A percentile compares a stretch with the other conserved stretches of the same genome.
phyloP scores from a whole-genome alignment of 2,797 vertebrate genomes.

The Lepidocolaptes lacrymiger region DNA sequence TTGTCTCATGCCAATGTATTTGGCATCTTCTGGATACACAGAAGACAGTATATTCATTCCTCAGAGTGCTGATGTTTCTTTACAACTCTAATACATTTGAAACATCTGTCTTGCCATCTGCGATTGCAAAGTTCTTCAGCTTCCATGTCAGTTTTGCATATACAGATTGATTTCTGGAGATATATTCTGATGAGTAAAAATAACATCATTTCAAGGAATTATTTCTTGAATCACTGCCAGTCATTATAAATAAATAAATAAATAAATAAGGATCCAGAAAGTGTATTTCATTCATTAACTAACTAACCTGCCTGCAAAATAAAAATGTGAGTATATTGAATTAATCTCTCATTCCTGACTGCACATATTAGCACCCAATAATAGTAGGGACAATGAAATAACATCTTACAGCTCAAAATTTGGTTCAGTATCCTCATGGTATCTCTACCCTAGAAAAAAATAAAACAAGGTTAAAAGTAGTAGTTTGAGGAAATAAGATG shows the following conservation, averaged over 20 bases:
- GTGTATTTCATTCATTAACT: neutral
- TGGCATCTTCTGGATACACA: neutral
- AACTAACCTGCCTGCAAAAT: neutral
- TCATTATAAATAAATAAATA: neutral
- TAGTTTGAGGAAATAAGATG: neutral
- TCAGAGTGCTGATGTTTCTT: conserved; percentile 26
- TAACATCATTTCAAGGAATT: conserved; percentile 23
- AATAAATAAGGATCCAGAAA: neutral
- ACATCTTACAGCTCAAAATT: conserved; percentile 11
- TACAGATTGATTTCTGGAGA: conserved; percentile 40
- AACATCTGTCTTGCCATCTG: conserved; percentile 62
- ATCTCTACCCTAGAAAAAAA: neutral
- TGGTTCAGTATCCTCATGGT: neutral
- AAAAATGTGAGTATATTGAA: neutral
- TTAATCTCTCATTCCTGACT: neutral
- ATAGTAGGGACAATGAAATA: neutral
- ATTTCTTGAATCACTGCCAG: conserved; percentile 37
- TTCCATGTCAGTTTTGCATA: neutral
- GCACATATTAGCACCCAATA: neutral
- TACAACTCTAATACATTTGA: conserved; percentile 2
- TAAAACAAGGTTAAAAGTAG: conserved; percentile 12
- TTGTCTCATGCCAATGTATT: neutral
- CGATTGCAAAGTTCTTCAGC: conserved; percentile 14
- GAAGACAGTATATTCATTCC: neutral
- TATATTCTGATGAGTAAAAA: conserved; percentile 21